Base-by-base conservation (phyloP, 2,113 vertebrate genomes). In the Prionailurus viverrinus region DNA sequence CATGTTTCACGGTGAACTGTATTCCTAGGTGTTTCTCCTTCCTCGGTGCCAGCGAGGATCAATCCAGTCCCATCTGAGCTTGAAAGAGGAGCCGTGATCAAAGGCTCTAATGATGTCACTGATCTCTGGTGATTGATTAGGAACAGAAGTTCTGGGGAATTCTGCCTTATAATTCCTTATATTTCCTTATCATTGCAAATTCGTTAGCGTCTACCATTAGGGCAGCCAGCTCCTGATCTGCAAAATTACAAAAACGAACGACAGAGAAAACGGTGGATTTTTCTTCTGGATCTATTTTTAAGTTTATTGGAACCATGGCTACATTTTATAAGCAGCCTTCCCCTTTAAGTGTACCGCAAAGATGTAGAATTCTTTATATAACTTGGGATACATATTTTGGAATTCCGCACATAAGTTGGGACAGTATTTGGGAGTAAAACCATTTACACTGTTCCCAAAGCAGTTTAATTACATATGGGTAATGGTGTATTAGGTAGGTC, bases 51-150 rank as follows among this genome's bases (percentile, higher is more conserved):
- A 97, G 88, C 65, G 92, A 99, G 98, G 98, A 96, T 98, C 98
- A 98, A 89, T 98, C 96, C 97, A 45, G 97, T 87, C 96, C 98
- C 98, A 97, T 98, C 96, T 97, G 85, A 98, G 98, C 97, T 98
- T 99, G 99, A 99, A 99, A 99, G 99, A 99, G 98, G 99, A 99
- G 99, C 99, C 98, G 97, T 99, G 99, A 99, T 99, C 99, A 99
- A 99, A 99, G 99, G 98, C 98, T 98, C 97, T 98, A 99, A 98
- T 99, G 99, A 99, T 99, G 99, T 99, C 99, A 99, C 99, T 99
- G 99, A 99, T 99, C 99, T 99, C 99, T 99, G 99, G 98, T 99
- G 99, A 99, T 99, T 99, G 99, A 99, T 99, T 99, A 99, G 99
- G 99, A 99, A 99, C 99, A 99, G 99, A 99, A 99, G 99, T 99